These are phyloP conservation scores for Drosophila kohkoa DNA, from an alignment of 1,140 invertebrate genomes.

Conservation along the genomic window DNA sequence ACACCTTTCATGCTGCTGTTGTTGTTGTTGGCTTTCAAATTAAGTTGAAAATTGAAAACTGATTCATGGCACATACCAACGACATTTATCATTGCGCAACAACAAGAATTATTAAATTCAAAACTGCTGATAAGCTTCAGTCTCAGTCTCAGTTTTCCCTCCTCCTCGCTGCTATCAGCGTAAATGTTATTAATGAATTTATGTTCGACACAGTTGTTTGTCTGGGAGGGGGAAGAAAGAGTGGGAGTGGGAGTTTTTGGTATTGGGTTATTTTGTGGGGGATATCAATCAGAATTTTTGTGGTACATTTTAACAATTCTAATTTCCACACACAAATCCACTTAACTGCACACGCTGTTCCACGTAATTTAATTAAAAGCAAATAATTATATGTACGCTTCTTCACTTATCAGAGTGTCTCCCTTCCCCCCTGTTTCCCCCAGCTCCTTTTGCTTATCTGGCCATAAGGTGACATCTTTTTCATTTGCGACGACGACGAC, in stretches of 20 bases:
- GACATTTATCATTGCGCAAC: constrained; percentile 58
- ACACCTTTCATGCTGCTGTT: neutral
- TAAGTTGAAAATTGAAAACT: constrained; percentile 45
- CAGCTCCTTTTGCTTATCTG: constrained; percentile 19
- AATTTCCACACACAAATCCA: constrained; percentile 70
- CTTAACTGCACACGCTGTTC: constrained; percentile 44
- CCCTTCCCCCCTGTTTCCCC: no score
- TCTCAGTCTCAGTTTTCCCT: neutral
- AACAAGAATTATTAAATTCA: constrained; percentile 48
- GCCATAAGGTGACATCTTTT: constrained; percentile 66
- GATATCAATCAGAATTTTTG: constrained; percentile 49
- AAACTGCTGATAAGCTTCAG: constrained; percentile 43
- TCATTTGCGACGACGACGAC: constrained; percentile 57
- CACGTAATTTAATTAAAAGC: constrained; percentile 76
- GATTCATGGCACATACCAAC: constrained; percentile 47
- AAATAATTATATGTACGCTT: constrained; percentile 63
- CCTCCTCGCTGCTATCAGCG: neutral
- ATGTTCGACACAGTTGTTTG: constrained; percentile 42
- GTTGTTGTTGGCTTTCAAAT: constrained; percentile 30
- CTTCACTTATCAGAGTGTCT: constrained; percentile 11
- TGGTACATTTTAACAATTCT: constrained; percentile 74
- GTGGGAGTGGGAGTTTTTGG: constrained; percentile 5
- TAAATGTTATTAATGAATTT: constrained; percentile 71
- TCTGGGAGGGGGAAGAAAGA: neutral
- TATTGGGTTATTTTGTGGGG: no score